Evolutionary conservation across 2,113 vertebrate species (phyloP), one percentile per base, ranked within the genome.

Genomic region (Onychostruthus taczanowskii): DNA sequence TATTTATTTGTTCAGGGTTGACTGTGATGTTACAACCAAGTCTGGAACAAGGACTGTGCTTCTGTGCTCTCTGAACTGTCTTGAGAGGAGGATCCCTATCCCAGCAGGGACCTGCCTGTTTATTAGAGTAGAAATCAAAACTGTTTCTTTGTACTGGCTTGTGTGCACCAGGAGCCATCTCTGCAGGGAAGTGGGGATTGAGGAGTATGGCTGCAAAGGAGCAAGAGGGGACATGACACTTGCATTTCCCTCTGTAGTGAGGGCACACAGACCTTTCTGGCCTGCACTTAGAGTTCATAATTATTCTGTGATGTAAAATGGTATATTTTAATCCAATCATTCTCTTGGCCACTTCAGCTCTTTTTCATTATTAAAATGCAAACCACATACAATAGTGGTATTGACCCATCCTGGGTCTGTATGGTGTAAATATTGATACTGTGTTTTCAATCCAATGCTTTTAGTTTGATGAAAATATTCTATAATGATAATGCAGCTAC

Each of bases 401-500:
- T 81, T 86, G 62, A 89, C 82, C 64, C 76, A 39, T 74, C 15
- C 37, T 77, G n/a, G 13, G 31, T 84, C 74, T 90, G 23, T 76
- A 6, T 62, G 6, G 2, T 6, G 2, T 69, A 82, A 87, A 89
- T 76, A 84, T 43, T 78, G 67, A 83, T 95, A 55, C 46, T 23
- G 19, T 64, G 8, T 53, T 82, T 84, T 61, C 61, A 43, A 13
- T 58, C 31, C 27, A 82, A 0, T 77, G 70, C 75, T 94, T 95
- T 93, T 84, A 94, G 67, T 53, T 86, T 90, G 93, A 90, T 96
- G 84, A 90, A 95, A 88, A 77, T 37, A 4, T 27, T 58, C 13
- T 72, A 2, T 85, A 66, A 52, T 59, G 78, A 41, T 74, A 74
- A 58, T 77, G 63, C 4, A 78, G 64, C 31, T 81, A 49, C 21